Base-by-base conservation (phyloP, 2,113 vertebrate species). In the Melospiza melodia region DNA sequence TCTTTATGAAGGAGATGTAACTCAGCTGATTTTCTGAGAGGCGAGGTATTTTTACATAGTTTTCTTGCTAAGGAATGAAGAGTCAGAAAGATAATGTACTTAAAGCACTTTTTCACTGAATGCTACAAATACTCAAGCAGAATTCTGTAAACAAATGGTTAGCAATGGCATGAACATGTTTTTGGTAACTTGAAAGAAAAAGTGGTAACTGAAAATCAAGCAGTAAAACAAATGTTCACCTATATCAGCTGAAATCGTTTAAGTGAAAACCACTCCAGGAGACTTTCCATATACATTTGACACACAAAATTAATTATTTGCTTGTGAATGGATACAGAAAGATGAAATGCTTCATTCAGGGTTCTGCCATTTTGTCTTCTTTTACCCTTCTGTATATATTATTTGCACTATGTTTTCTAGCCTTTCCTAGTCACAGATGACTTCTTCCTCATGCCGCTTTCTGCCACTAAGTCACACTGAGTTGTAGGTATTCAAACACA, bases 301-400 rank as follows among this genome's bases (percentile, higher is more conserved):
- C 51, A 48, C 24, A 39, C 87, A 62, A 91, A 96, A 93, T 93
- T 96, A 84, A 95, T 96, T 97, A 95, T 61, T 86, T 76, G 21
- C 31, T 93, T n/a, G 30, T 86, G 59, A 59, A 72, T 79, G 27
- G 11, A 46, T 85, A 96, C 22, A 69, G 39, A 51, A 96, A 93
- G 30, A 84, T 15, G 33, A 92, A 92, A 71, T 74, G 14, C 24
- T 86, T 97, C 54, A 43, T 80, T 93, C 24, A 76, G 44, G 66
- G 78, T 75, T 89, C 39, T 93, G 62, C 46, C 52, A 48, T 94
- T 68, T 88, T 65, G 12, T 78, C 48, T 62, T 25, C 6, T 65
- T 65, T 93, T 62, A 4, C 35, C 19, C 11, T 58, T 82, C 30
- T 63, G 22, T 33, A 48, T 76, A 2, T 58, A 46, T 69, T 69